Percentiles rank a stretch among this genome's conserved stretches.
Evolutionary conservation across 2,113 vertebrate genomes (phyloP).

Genomic region (Nettapus auritus): DNA sequence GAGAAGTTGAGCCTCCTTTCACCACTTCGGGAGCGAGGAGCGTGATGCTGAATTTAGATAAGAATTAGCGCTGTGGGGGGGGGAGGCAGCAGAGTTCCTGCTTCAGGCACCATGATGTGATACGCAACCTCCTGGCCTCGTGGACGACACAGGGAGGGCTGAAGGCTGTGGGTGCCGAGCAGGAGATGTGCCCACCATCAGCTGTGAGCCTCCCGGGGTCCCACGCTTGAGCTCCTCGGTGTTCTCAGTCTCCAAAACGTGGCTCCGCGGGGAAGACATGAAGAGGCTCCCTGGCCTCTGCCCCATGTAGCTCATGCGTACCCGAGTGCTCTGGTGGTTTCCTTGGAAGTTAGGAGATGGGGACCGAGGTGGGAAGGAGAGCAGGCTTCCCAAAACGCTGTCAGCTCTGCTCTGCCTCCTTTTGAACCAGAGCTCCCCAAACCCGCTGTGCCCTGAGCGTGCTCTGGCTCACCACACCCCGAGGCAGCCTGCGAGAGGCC

Average conservation of each 20-base stretch:
- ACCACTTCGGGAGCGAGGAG: constrained; percentile 61
- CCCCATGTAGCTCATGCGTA: not conserved
- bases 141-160: accelerated
- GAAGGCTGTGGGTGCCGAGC: not conserved
- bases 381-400: not conserved
- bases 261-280: not conserved
- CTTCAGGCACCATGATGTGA: not conserved
- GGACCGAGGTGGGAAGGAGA: not conserved
- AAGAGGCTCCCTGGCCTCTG: not conserved
- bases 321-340: accelerated
- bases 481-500: not conserved
- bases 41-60: constrained; percentile 88
- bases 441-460: not conserved
- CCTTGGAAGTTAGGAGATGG: not conserved
- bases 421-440: not conserved
- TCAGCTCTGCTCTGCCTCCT: not conserved
- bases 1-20: constrained; percentile 54
- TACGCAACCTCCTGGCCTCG: not conserved
- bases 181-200: not conserved
- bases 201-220: not conserved
- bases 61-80: constrained; percentile 68
- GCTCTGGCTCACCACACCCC: not conserved
- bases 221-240: not conserved
- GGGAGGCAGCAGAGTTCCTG: not conserved
- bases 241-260: not conserved